These are phyloP conservation scores for Ectobius pallidus DNA, from an alignment of 2,888 invertebrate genomes.

Conservation along the genomic window DNA sequence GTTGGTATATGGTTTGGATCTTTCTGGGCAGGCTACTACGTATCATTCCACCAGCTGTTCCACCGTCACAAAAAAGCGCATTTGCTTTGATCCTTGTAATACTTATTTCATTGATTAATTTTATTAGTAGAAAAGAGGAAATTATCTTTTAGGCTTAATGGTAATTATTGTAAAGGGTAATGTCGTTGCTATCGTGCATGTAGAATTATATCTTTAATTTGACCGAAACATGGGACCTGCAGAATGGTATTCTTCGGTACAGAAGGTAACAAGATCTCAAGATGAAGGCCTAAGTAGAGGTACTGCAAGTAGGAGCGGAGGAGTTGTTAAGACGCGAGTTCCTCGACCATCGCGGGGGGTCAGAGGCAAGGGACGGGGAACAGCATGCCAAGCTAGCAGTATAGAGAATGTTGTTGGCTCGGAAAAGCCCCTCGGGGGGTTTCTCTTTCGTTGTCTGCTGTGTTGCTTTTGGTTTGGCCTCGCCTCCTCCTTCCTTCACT, in stretches of 20 bases:
- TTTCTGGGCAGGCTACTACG: too few species aligned
- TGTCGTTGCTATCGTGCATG: too few species aligned
- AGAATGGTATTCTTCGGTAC: constrained; percentile 16
- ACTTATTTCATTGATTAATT: too few species aligned
- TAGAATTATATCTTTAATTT: too few species aligned
- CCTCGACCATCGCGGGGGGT: background rate
- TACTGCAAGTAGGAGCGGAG: constrained; percentile 4
- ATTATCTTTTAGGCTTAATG: too few species aligned
- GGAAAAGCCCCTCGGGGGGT: constrained; percentile 19
- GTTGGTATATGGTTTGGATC: too few species aligned
- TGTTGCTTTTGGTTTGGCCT: constrained; percentile 33
- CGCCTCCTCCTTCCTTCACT: constrained; percentile 33
- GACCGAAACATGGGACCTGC: too few species aligned
- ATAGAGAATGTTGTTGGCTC: constrained; percentile 19
- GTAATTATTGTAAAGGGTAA: too few species aligned
- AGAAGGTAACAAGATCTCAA: background rate
- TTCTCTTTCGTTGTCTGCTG: constrained; percentile 24
- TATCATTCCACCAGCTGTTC: too few species aligned
- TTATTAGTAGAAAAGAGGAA: too few species aligned
- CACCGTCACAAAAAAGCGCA: too few species aligned
- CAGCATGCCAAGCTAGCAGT: background rate
- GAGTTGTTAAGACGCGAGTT: constrained; percentile 1
- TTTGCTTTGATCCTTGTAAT: too few species aligned
- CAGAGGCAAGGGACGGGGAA: background rate
- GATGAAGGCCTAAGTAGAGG: background rate